Evolutionary conservation across 1,140 invertebrate species (phyloP).

Genomic region (Drosophila eugracilis): DNA sequence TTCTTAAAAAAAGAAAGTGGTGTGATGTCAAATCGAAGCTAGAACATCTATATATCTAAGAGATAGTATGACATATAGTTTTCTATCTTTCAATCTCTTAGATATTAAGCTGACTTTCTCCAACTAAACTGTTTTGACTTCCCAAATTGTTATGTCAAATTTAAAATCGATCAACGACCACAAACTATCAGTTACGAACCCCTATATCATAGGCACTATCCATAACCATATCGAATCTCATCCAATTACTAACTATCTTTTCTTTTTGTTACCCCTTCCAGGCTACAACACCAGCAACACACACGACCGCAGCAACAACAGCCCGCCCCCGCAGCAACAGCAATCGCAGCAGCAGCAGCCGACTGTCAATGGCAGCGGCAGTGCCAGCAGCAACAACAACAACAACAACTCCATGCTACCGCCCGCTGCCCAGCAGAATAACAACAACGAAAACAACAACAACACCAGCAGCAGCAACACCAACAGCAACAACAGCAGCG

Average conservation of each 20-base stretch:
- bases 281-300: constrained; percentile 64
- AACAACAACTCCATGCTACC: constrained; percentile 66
- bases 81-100: too few species aligned
- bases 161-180: not conserved
- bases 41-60: too few species aligned
- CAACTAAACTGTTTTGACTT: not conserved
- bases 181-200: not conserved
- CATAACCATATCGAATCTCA: constrained; percentile 4
- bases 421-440: constrained; percentile 54
- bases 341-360: constrained; percentile 52
- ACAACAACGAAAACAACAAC: constrained; percentile 38
- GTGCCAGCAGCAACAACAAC: constrained; percentile 39
- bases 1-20: too few species aligned
- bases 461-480: constrained; percentile 35
- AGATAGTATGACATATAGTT: too few species aligned
- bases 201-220: not conserved
- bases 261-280: constrained; percentile 15
- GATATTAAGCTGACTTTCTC: not conserved
- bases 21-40: too few species aligned
- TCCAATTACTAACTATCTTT: not conserved
- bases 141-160: not conserved
- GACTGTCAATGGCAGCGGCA: constrained; percentile 50
- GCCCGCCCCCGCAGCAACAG: constrained; percentile 69
- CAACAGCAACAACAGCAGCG: constrained; percentile 42
- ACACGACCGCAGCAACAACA: constrained; percentile 67